These are phyloP conservation scores for Lithosia quadra DNA, from an alignment of 2,888 invertebrate species.

Conservation along the genomic window DNA sequence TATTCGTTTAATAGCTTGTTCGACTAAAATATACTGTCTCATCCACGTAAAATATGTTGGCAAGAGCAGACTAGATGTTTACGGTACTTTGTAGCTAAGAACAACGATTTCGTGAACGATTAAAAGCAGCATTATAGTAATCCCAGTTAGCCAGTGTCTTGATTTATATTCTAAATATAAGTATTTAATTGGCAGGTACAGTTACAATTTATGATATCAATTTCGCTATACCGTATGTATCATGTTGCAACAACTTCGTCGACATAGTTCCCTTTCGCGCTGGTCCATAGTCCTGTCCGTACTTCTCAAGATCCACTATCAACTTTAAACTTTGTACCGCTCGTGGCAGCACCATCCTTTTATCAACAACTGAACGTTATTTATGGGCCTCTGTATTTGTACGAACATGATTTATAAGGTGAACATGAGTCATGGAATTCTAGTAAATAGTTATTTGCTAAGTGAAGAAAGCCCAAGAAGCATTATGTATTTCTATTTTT, in stretches of 20 bases:
- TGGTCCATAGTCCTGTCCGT: conserved; percentile 66
- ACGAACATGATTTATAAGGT: conserved; percentile 64
- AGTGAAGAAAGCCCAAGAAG: not conserved
- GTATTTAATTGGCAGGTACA: conserved; percentile 59
- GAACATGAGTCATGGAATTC: conserved; percentile 51
- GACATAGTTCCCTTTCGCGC: conserved; percentile 62
- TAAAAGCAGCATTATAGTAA: conserved; percentile 37
- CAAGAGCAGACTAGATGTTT: conserved; percentile 14
- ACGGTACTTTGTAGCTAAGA: conserved; percentile 27
- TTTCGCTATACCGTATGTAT: conserved; percentile 47
- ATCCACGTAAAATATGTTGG: conserved; percentile 14
- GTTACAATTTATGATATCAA: conserved; percentile 57
- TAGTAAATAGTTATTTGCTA: conserved; percentile 9
- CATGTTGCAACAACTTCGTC: conserved; percentile 43
- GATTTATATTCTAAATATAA: conserved; percentile 48
- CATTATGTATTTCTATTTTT: too few relatives aligned
- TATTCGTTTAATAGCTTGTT: conserved; percentile 11
- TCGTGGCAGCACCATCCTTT: conserved; percentile 68
- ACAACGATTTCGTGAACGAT: conserved; percentile 52
- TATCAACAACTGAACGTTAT: conserved; percentile 72
- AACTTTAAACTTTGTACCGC: conserved; percentile 78
- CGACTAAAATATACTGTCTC: conserved; percentile 6
- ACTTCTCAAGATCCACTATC: conserved; percentile 79
- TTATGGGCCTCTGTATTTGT: conserved; percentile 66
- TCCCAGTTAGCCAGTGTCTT: conserved; percentile 39